phyloP scores from a whole-genome alignment of 64 coral and sea anemone species.

The Acropora yongei region DNA sequence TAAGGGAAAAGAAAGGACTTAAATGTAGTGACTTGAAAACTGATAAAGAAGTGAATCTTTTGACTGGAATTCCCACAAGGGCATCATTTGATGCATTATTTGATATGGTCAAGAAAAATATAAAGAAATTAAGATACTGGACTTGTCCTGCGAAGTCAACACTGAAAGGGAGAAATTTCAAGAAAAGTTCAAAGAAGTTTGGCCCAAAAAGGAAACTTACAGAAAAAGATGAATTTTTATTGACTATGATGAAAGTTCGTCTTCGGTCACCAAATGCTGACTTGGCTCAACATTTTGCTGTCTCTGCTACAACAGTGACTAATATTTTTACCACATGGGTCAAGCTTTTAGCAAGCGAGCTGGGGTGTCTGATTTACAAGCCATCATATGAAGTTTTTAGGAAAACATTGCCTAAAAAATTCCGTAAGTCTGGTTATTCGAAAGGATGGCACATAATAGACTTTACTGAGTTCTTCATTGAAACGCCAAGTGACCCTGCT shows the following conservation, averaged over 20 bases:
- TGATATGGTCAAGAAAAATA: constrained; percentile 15
- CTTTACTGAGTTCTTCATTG: neutral
- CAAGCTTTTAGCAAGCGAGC: too few relatives aligned
- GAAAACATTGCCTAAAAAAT: too few relatives aligned
- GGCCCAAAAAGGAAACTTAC: neutral
- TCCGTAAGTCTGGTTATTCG: too few relatives aligned
- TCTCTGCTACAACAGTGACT: too few relatives aligned
- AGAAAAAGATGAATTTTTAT: constrained; percentile 52
- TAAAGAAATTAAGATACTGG: constrained; percentile 31
- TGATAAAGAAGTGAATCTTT: constrained; percentile 20
- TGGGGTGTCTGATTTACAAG: too few relatives aligned
- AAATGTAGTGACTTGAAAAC: neutral
- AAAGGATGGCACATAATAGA: neutral
- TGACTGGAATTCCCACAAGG: constrained; percentile 40
- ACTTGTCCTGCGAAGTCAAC: constrained; percentile 17
- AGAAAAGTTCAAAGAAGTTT: neutral
- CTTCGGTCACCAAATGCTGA: neutral
- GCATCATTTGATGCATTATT: neutral
- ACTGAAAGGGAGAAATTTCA: constrained; percentile 45
- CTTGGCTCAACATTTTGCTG: constrained; percentile 26
- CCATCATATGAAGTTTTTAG: too few relatives aligned
- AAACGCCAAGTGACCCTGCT: too few relatives aligned
- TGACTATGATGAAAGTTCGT: constrained; percentile 34
- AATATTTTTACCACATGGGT: too few relatives aligned
- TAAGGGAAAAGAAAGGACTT: neutral